These are phyloP conservation scores for Cacatua alba DNA, from an alignment of 2,113 vertebrate species.

Conservation along the genomic window DNA sequence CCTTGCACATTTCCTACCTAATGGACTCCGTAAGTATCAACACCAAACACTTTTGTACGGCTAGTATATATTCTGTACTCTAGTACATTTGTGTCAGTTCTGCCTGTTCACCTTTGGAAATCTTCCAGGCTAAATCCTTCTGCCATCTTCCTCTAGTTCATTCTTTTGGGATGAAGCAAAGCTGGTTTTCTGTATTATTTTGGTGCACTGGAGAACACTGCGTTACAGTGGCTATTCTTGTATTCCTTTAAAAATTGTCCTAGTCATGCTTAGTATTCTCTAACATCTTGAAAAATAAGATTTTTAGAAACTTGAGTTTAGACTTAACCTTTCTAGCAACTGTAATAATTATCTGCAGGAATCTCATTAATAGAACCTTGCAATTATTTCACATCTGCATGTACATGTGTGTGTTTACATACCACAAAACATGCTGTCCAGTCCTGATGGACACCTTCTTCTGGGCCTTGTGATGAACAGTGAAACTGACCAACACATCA, in stretches of 20 bases:
- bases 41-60: neutral
- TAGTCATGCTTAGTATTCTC: neutral
- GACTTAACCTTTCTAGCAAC: neutral
- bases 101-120: neutral
- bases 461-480: neutral
- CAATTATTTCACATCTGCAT: neutral
- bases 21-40: neutral
- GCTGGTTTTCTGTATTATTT: neutral
- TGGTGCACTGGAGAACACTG: neutral
- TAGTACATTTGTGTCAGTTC: neutral
- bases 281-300: neutral
- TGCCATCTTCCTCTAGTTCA: neutral
- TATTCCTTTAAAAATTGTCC: neutral
- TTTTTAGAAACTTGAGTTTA: neutral
- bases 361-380: neutral
- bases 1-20: neutral
- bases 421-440: fast-evolving
- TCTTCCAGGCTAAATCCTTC: neutral
- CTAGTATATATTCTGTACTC: neutral
- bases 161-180: neutral
- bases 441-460: neutral
- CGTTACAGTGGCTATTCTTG: neutral
- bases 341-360: neutral
- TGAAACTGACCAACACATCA: neutral
- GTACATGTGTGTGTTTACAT: neutral